Evolutionary conservation across 1,140 invertebrate species (phyloP).

Genomic region (Drosophila trapezifrons): DNA sequence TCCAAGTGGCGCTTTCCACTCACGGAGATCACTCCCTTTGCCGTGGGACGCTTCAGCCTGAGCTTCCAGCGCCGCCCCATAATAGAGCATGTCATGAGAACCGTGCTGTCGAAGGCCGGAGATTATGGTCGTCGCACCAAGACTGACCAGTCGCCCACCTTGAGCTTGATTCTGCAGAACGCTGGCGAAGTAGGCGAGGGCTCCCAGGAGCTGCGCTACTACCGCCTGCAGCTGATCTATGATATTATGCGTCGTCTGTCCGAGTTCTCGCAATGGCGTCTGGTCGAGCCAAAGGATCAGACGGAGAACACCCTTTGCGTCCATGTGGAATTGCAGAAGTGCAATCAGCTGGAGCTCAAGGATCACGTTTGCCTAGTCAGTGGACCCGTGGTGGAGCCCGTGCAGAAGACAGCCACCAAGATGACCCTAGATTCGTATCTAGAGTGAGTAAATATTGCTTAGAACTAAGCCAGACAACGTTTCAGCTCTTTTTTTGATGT

Average conservation of each 20-base stretch:
- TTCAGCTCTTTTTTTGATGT: too few species aligned
- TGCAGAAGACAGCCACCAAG: conserved; percentile 25
- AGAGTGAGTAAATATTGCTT: conserved; percentile 43
- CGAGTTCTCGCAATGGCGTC: conserved; percentile 48
- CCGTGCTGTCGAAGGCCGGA: conserved; percentile 13
- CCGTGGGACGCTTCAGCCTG: conserved; percentile 43
- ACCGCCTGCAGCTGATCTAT: conserved; percentile 48
- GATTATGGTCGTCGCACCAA: conserved; percentile 34
- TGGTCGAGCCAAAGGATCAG: conserved; percentile 16
- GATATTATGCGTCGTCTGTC: conserved; percentile 45
- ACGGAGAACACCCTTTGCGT: conserved; percentile 28
- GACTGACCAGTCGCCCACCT: neutral
- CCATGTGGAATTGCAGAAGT: conserved; percentile 21
- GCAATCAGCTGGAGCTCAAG: neutral
- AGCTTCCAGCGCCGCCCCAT: conserved; percentile 49
- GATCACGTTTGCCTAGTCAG: conserved; percentile 32
- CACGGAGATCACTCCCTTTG: neutral
- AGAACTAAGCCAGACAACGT: too few species aligned
- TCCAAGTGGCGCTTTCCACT: conserved; percentile 50
- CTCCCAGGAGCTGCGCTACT: conserved; percentile 43
- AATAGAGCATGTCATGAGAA: conserved; percentile 26
- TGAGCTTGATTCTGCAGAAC: conserved; percentile 16
- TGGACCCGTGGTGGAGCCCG: conserved; percentile 59
- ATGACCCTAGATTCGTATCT: conserved; percentile 35
- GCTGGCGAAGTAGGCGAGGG: neutral